Evolutionary conservation across 1,140 invertebrate genomes (phyloP), one percentile per base, ranked within the genome.

Genomic region (Cherax destructor): DNA sequence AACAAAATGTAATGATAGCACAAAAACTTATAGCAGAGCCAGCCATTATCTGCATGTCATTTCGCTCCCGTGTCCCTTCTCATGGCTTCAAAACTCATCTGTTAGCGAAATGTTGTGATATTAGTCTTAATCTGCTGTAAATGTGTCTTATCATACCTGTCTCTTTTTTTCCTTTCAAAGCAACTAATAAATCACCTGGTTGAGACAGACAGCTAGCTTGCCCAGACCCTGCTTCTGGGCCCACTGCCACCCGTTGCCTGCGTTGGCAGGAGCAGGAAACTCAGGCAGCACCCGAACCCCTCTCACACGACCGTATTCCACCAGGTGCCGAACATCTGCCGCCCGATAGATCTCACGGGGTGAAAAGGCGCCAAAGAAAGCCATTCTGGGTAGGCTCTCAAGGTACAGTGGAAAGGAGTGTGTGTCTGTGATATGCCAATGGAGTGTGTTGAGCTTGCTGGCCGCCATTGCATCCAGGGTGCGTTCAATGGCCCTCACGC

Each of bases 401-500:
- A 91, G 96, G 59, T 96, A 96, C 83, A 97, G 96, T 0, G 97
- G 97, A 93, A 98, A 98, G 93, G 97, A 98, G 30, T 98, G 97
- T 0, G 97, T 96, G 94, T 98, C 97, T 0, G 97, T 97, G n/a
- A 98, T 97, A 93, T 98, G 97, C 97, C 97, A 98, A 93, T 98
- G 97, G 94, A 98, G 97, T 0, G 96, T 96, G 94, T 98, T 98
- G 72, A 98, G 93, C 93, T 98, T 98, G 16, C 96, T 96, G 93
- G 96, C 95, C 0, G 96, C 96, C 97, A 98, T 98, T 0, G 95
- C 97, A 93, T 97, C 97, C 76, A 98, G 95, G 0, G 97, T 97
- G n/a, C 95, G 95, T 92, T 97, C 96, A 76, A 98, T 97, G 0
- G 96, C 94, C 4, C 95, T 95, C 7, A 97, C 95, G 3, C 95